Evolutionary conservation across 2,888 invertebrate species (phyloP).

Genomic region (Cephus rjabovi): DNA sequence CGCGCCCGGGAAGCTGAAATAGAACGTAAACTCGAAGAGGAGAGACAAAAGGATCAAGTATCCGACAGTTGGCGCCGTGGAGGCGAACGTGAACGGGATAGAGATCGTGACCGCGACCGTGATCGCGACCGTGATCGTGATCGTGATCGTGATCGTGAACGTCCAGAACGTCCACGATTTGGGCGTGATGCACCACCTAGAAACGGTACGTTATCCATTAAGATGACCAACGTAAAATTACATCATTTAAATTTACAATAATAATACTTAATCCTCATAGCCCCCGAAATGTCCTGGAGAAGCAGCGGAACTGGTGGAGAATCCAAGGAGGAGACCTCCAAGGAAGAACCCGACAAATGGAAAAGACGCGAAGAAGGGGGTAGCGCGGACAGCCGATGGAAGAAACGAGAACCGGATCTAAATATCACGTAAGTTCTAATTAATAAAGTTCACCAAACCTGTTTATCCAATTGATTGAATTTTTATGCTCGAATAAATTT

Average conservation of each 20-base stretch:
- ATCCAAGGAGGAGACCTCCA: constrained; percentile 11
- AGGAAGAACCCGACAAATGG: constrained; percentile 28
- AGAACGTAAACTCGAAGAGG: constrained; percentile 73
- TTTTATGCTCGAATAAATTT: background rate
- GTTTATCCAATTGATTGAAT: background rate
- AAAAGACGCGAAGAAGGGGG: constrained; percentile 13
- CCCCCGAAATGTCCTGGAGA: background rate
- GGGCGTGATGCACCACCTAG: constrained; percentile 14
- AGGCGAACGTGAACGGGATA: constrained; percentile 42
- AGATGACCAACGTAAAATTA: background rate
- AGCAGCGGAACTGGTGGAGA: background rate
- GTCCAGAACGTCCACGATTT: constrained; percentile 13
- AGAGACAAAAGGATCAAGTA: constrained; percentile 41
- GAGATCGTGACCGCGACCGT: constrained; percentile 45
- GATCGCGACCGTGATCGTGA: constrained; percentile 33
- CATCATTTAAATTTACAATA: background rate
- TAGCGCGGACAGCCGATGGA: constrained; percentile 15
- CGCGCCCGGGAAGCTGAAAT: constrained; percentile 80
- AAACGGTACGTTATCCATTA: background rate
- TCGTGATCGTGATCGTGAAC: constrained; percentile 18
- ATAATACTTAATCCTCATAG: background rate
- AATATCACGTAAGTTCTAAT: background rate
- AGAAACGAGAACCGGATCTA: constrained; percentile 10
- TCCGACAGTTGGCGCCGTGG: constrained; percentile 19
- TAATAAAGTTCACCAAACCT: background rate